Conservation (phyloP, 2,888 invertebrate genomes). For the Phanerotoma sp. region DNA sequence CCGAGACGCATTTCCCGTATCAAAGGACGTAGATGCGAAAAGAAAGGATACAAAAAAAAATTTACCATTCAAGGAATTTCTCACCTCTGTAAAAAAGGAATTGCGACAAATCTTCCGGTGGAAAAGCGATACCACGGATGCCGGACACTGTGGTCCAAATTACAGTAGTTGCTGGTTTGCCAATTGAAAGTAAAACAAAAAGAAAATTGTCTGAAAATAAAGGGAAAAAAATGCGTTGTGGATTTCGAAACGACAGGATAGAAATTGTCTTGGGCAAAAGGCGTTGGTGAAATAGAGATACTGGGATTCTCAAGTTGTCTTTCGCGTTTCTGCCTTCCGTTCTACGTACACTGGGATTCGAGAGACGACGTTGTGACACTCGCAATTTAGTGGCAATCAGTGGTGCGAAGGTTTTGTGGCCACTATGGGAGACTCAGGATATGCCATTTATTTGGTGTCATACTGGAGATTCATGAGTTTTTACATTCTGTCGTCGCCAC, state of each 20-base stretch:
- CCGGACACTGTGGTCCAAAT: slow-evolving; percentile 9
- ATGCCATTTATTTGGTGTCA: slow-evolving; percentile 52
- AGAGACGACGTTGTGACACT: slow-evolving; percentile 37
- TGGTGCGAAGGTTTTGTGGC: slow-evolving; percentile 54
- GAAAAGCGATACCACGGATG: neutral
- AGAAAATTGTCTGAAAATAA: slow-evolving; percentile 9
- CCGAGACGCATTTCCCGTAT: too few species aligned
- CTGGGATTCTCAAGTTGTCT: slow-evolving; percentile 30
- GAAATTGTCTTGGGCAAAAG: slow-evolving; percentile 44
- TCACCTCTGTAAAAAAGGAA: slow-evolving; percentile 8
- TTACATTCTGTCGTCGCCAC: slow-evolving; percentile 16
- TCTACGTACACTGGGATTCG: slow-evolving; percentile 22
- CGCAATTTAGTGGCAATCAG: slow-evolving; percentile 56
- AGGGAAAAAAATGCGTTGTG: slow-evolving; percentile 20
- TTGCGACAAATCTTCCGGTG: slow-evolving; percentile 9
- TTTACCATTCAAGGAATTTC: slow-evolving; percentile 35
- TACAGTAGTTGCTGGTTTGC: slow-evolving; percentile 7
- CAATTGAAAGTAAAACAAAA: slow-evolving; percentile 11
- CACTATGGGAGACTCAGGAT: slow-evolving; percentile 49
- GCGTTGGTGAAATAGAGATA: slow-evolving; percentile 38
- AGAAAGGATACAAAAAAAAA: slow-evolving; percentile 45
- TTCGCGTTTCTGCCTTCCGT: slow-evolving; percentile 18
- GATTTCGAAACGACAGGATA: slow-evolving; percentile 34
- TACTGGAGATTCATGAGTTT: slow-evolving; percentile 48
- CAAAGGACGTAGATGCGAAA: too few species aligned